A percentile compares a stretch with the other conserved stretches of the same genome.
Conservation (phyloP, 2,113 vertebrate genomes). For the Uropsilus gracilis region DNA sequence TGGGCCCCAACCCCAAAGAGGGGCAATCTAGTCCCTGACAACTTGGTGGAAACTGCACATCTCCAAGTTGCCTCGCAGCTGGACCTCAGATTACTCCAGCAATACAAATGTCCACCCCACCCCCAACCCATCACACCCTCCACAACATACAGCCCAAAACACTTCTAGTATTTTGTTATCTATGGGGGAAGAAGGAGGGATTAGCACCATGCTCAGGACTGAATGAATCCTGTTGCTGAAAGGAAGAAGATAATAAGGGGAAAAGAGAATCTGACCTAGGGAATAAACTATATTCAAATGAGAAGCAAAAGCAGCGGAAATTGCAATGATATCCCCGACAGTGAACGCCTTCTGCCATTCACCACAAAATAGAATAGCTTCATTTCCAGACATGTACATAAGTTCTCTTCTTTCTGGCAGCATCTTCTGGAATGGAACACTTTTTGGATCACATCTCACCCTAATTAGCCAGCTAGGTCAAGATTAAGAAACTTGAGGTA, state of each 20-base stretch:
- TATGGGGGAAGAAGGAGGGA: background rate
- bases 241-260: background rate
- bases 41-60: background rate
- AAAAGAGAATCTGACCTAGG: background rate
- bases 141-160: background rate
- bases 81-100: background rate
- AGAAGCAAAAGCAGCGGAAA: background rate
- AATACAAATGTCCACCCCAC: background rate
- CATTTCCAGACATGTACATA: too few species aligned
- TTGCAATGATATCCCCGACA: too few species aligned
- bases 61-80: background rate
- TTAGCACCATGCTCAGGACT: background rate
- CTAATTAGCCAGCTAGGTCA: slow-evolving; percentile 57
- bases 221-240: background rate
- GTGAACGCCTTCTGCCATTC: background rate
- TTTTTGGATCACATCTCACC: slow-evolving; percentile 8
- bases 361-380: background rate
- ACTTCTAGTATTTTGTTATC: background rate
- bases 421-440: background rate
- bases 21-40: background rate
- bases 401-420: background rate
- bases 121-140: background rate
- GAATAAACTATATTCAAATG: background rate
- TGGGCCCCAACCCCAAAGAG: accelerated
- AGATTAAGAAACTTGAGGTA: background rate